phyloP scores from a whole-genome alignment of 2,797 vertebrate species.

The Kryptopterus vitreolus region DNA sequence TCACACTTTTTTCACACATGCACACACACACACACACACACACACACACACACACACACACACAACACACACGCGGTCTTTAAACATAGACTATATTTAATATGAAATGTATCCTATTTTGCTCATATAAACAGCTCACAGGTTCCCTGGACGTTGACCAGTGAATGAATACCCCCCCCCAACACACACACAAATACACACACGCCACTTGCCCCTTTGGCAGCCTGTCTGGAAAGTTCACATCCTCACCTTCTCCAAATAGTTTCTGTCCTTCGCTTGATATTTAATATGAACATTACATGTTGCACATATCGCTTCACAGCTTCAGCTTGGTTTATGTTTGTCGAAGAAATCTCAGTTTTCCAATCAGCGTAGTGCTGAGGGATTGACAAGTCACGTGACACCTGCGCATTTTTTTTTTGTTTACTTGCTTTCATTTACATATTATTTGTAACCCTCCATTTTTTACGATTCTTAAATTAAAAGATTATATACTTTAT shows the following conservation, averaged over 20 bases:
- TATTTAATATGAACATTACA: background rate
- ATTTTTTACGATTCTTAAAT: background rate
- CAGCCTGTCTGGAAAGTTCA: background rate
- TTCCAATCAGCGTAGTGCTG: no score
- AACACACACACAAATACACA: background rate
- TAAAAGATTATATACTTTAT: background rate
- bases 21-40: constrained; percentile 26
- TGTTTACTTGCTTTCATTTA: background rate
- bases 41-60: background rate
- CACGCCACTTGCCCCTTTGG: constrained; percentile 1
- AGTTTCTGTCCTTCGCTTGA: background rate
- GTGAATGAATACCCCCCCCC: background rate
- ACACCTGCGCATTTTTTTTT: background rate
- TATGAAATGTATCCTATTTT: background rate
- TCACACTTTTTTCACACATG: background rate
- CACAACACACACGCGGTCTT: background rate
- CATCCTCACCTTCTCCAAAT: background rate
- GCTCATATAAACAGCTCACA: background rate
- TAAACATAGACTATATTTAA: background rate
- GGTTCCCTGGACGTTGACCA: background rate
- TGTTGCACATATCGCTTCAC: background rate
- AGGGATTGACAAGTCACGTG: background rate
- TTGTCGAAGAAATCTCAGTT: background rate
- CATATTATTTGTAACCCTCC: background rate
- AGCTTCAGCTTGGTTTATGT: background rate